Conservation (phyloP, 2,888 invertebrate species). For the Amphipoea lucens region DNA sequence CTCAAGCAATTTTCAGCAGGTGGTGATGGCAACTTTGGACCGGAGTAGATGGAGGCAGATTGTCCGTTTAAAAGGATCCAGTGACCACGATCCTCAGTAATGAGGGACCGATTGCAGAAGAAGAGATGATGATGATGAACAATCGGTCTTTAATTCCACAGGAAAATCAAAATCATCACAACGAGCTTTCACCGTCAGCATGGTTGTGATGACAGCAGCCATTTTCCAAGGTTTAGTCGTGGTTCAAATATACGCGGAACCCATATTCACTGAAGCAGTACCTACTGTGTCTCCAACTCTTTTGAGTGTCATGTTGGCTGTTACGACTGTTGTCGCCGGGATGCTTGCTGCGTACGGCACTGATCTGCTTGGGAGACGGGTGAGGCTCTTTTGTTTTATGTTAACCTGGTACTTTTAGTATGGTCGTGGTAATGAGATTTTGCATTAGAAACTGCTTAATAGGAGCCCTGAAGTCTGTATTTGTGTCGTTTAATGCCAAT, state of each 20-base stretch:
- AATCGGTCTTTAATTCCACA: conserved; percentile 59
- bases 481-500: neutral
- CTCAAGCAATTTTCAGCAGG: too few relatives aligned
- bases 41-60: too few relatives aligned
- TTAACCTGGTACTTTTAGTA: conserved; percentile 50
- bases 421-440: neutral
- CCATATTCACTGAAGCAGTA: conserved; percentile 77
- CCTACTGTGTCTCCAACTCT: conserved; percentile 78
- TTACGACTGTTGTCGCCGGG: conserved; percentile 71
- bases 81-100: too few relatives aligned
- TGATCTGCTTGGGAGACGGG: conserved; percentile 79
- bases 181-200: conserved; percentile 70
- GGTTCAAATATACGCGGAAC: conserved; percentile 82
- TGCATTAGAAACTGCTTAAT: neutral
- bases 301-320: conserved; percentile 76
- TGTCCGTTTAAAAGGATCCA: too few relatives aligned
- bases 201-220: conserved; percentile 72
- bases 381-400: conserved; percentile 65
- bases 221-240: conserved; percentile 82
- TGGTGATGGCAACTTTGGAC: too few relatives aligned
- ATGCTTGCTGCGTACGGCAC: conserved; percentile 78
- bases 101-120: too few relatives aligned
- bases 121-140: too few relatives aligned
- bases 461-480: neutral
- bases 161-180: conserved; percentile 79